Evolutionary conservation across 1,140 invertebrate species (phyloP), one percentile per base, ranked within the genome.

Genomic region (Holcopasites calliopsidis): DNA sequence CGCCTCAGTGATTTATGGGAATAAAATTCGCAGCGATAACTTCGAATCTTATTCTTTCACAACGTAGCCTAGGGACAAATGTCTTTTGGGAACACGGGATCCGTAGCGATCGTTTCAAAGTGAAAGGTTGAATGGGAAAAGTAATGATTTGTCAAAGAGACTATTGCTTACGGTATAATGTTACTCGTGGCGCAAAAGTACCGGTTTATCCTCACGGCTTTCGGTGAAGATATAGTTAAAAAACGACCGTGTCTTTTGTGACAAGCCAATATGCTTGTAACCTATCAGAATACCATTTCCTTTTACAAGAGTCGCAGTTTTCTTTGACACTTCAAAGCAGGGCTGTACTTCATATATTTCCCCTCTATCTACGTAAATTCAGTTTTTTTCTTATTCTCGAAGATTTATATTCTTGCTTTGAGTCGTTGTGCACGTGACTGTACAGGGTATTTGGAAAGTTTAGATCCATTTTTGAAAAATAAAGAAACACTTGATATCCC

Each of bases 1-100:
- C 40, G 18, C 49, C 33, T 40, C 64, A 50, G 55, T 84, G 73
- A 84, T 83, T 84, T 84, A 84, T 80, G 82, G 52, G 68, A 68
- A 69, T 65, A 70, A 73, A 70, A 66, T 77, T 54, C 64, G 50
- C 55, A 74, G 28, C 44, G 55, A 21, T 35, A 26, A 71, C 69
- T 40, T 28, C 35, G 55, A 57, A 60, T 52, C 44, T 47, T 18
- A n/a, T 28, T 62, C 8, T 52, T 55, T 49, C 31, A 23, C 52
- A 18, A 50, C 23, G 13, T 28, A 4, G 0, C 18, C 4, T 40
- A 44, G 55, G 62, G 52, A 83, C 58, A 71, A 82, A 80, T 78
- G 52, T 70, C 47, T n/a, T 64, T 33, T 26, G 35, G 13, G 42
- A 16, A 54, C 26, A 61, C 49, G 61, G 33, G 42, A 66, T 35